A percentile compares a stretch with the other conserved stretches of the same genome.
Evolutionary conservation across 2,888 invertebrate genomes (phyloP).

Genomic region (Rhingia campestris): DNA sequence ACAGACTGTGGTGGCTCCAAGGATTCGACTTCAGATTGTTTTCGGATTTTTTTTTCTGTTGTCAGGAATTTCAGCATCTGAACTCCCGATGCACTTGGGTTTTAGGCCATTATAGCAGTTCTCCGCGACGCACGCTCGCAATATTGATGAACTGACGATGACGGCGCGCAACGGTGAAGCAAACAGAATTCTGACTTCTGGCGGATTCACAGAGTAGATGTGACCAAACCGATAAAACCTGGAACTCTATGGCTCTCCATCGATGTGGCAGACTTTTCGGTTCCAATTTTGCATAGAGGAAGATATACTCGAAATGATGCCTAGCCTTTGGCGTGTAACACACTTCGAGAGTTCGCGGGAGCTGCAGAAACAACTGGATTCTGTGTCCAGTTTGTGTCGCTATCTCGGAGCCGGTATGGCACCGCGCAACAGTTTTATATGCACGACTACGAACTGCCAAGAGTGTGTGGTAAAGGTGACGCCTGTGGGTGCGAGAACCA

Average conservation of each 20-base stretch:
- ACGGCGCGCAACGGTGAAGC: constrained; percentile 24
- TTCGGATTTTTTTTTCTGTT: constrained; percentile 22
- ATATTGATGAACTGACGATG: constrained; percentile 70
- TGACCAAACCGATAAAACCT: constrained; percentile 69
- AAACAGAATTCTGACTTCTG: constrained; percentile 43
- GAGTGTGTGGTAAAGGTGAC: constrained; percentile 66
- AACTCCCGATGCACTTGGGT: constrained; percentile 53
- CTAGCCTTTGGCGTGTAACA: constrained; percentile 58
- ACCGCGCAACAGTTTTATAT: constrained; percentile 9
- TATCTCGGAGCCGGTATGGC: constrained; percentile 58
- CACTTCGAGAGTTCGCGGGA: constrained; percentile 20
- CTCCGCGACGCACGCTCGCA: constrained; percentile 3
- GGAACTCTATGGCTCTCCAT: constrained; percentile 51
- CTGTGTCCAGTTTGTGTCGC: constrained; percentile 64
- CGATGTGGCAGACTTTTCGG: constrained; percentile 51
- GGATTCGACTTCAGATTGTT: neutral
- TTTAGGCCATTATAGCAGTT: constrained; percentile 36
- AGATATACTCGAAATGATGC: constrained; percentile 45
- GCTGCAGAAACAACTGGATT: constrained; percentile 30
- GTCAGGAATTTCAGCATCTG: constrained; percentile 59
- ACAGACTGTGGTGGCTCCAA: constrained; percentile 19
- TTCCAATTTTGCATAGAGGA: constrained; percentile 49
- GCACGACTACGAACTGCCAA: constrained; percentile 18
- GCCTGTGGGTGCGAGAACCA: constrained; percentile 72
- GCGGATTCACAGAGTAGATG: constrained; percentile 58